phyloP scores from a whole-genome alignment of 2,797 vertebrate species.

The Enoplosus armatus region DNA sequence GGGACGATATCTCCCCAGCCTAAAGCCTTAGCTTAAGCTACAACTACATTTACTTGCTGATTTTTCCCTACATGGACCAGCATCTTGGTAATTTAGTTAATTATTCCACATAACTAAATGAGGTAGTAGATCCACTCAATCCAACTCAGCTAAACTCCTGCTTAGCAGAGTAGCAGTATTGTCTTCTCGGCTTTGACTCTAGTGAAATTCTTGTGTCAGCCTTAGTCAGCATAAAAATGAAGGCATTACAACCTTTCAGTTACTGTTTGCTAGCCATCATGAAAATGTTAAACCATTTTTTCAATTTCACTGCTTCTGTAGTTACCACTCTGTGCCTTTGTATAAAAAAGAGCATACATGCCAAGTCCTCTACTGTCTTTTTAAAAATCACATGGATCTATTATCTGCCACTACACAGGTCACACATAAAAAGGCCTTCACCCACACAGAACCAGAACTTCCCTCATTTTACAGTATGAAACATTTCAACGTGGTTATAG shows the following conservation, averaged over 20 bases:
- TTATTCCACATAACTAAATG: not conserved
- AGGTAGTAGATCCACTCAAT: not conserved
- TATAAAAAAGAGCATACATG: not conserved
- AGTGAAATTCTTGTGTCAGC: too few relatives aligned
- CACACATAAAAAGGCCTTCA: not conserved
- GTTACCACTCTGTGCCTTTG: not conserved
- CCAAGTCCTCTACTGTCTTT: not conserved
- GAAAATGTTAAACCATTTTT: not conserved
- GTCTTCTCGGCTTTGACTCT: not conserved
- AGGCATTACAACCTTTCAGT: not conserved
- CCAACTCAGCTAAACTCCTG: not conserved
- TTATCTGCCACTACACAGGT: not conserved
- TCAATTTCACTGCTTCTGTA: not conserved
- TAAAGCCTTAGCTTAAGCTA: not conserved
- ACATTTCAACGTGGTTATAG: conserved; percentile 8
- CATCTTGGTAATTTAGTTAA: not conserved
- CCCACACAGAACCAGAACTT: conserved; percentile 24
- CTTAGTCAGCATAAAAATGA: not conserved
- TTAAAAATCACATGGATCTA: not conserved
- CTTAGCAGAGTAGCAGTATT: not conserved
- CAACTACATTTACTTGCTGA: not conserved
- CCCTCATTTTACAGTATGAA: conserved; percentile 15
- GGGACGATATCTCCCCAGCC: not conserved
- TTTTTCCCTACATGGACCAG: not conserved
- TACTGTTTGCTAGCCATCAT: not conserved